Percentiles rank a stretch among this genome's conserved stretches.
phyloP scores from a whole-genome alignment of 2,888 invertebrate species.

The Drosophila recens region DNA sequence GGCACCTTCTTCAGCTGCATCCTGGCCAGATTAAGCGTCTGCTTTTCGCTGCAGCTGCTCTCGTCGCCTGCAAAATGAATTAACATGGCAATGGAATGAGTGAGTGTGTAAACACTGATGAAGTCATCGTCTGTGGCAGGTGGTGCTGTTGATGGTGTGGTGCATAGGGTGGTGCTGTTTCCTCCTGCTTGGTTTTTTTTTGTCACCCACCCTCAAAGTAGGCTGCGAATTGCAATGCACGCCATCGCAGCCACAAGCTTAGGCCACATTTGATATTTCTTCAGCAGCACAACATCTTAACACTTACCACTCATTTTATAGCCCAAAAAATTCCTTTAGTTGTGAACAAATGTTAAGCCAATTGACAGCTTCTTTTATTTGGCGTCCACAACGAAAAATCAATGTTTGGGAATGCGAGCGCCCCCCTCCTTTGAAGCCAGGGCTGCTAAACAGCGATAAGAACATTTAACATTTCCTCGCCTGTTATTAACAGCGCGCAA shows the following conservation, averaged over 20 bases:
- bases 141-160: slow-evolving; percentile 12
- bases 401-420: slow-evolving; percentile 67
- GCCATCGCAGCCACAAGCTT: slow-evolving; percentile 4
- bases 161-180: slow-evolving; percentile 14
- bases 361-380: slow-evolving; percentile 46
- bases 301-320: slow-evolving; percentile 70
- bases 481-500: slow-evolving; percentile 37
- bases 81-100: not conserved
- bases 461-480: slow-evolving; percentile 13
- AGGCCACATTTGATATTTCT: not conserved
- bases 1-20: slow-evolving; percentile 93
- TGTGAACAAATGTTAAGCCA: slow-evolving; percentile 29
- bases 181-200: slow-evolving; percentile 13
- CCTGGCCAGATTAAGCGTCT: slow-evolving; percentile 90
- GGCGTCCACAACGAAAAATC: slow-evolving; percentile 60
- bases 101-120: slow-evolving; percentile 54
- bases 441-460: slow-evolving; percentile 17
- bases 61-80: slow-evolving; percentile 78
- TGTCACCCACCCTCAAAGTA: slow-evolving; percentile 63
- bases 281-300: too few species aligned
- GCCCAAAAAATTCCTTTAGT: slow-evolving; percentile 35
- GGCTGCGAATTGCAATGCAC: slow-evolving; percentile 68
- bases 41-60: slow-evolving; percentile 73
- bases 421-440: slow-evolving; percentile 59
- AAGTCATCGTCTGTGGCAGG: slow-evolving; percentile 68